phyloP scores from a whole-genome alignment of 64 coral and sea anemone species.

The Acropora tenuis region DNA sequence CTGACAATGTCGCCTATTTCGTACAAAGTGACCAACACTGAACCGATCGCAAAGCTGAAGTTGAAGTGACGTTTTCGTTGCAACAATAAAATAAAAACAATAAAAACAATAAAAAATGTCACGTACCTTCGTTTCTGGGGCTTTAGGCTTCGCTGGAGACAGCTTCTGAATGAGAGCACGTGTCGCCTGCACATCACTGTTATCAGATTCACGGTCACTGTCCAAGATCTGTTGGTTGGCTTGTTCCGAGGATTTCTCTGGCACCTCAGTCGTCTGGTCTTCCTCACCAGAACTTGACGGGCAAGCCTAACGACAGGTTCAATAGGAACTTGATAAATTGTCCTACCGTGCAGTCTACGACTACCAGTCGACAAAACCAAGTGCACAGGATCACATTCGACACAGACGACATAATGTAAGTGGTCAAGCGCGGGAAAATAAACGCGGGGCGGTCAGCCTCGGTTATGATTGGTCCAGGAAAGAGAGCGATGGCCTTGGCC shows the following conservation, averaged over 20 bases:
- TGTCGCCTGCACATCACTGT: constrained; percentile 59
- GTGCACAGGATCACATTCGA: too few species aligned
- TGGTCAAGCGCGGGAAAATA: too few species aligned
- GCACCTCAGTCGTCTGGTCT: not conserved
- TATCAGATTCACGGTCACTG: constrained; percentile 21
- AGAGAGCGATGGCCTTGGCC: too few species aligned
- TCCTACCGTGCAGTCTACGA: not conserved
- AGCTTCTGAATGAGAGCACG: constrained; percentile 65
- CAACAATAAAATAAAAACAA: too few species aligned
- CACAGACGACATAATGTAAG: too few species aligned
- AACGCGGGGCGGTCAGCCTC: too few species aligned
- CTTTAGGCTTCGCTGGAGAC: constrained; percentile 54
- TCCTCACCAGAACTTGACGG: constrained; percentile 35
- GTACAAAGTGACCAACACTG: too few species aligned
- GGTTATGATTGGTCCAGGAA: too few species aligned
- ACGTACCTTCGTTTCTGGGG: not conserved
- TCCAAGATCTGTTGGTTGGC: not conserved
- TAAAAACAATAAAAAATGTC: not conserved
- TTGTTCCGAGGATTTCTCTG: not conserved
- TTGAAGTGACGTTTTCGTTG: too few species aligned
- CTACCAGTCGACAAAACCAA: too few species aligned
- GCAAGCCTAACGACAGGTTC: not conserved
- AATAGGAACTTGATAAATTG: not conserved
- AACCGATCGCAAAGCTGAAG: too few species aligned
- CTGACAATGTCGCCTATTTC: too few species aligned